Base-by-base conservation (phyloP, 2,113 vertebrate genomes). In the Hippolais icterina region DNA sequence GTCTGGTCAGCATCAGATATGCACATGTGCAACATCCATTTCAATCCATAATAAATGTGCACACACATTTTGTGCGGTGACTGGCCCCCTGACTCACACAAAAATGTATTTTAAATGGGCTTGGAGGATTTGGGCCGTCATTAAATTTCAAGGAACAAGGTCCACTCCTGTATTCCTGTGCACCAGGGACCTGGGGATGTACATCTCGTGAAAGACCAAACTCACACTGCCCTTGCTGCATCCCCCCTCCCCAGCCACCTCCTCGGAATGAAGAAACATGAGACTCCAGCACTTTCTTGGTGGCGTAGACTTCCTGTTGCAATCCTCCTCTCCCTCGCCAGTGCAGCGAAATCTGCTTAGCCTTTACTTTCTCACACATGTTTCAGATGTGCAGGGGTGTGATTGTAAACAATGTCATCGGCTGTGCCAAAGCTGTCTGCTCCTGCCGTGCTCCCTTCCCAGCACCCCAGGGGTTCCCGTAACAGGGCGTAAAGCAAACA, bases 401-500 rank as follows among this genome's bases (percentile, higher is more conserved):
- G 97, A 98, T 97, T 95, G 96, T 97, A 97, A 98, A 97, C 98
- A 98, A 95, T 93, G 42, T 95, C 96, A 91, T 96, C 57, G 11
- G 89, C 60, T 4, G 64, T 97, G 97, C 97, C 97, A 97, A 97
- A 88, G 96, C 91, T 66, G 86, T 97, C 94, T 97, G 93, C 96
- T 97, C 97, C 87, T 66, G 96, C 97, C 35, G 57, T 8, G 94
- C 96, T 97, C 96, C 93, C 94, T 97, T 97, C 98, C 95, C 96
- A 90, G 95, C 97, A 97, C 97, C 97, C 97, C 92, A 79, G 97
- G 97, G 97, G 97, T 97, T 98, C 98, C 98, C 96, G 97, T 98
- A 98, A 98, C 84, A 98, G 97, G 97, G 98, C 68, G 93, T 97
- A 97, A 97, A 97, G 96, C 97, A 98, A 98, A 98, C 98, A 98